A percentile compares a stretch with the other conserved stretches of the same genome.
These are phyloP conservation scores for Pandion haliaetus DNA, from an alignment of 2,113 vertebrate species.

Conservation along the genomic window DNA sequence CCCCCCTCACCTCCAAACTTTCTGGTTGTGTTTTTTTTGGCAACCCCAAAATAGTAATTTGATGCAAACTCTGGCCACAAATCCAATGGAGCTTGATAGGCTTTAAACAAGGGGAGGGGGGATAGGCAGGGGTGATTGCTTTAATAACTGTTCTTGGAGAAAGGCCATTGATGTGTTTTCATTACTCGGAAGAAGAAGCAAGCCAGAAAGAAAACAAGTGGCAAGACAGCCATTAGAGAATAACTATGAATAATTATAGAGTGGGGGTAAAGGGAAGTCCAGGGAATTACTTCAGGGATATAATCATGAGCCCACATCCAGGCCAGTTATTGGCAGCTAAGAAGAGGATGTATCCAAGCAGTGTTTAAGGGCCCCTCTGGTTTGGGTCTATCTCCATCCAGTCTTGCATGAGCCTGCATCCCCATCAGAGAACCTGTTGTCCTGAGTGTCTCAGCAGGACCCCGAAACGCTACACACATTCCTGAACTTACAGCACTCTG, in stretches of 20 bases:
- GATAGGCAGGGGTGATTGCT: conserved; percentile 20
- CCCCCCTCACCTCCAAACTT: not conserved
- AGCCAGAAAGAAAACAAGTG: conserved; percentile 68
- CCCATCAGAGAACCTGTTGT: not conserved
- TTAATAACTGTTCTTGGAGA: conserved; percentile 53
- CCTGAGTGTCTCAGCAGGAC: not conserved
- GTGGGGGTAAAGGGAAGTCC: conserved; percentile 1
- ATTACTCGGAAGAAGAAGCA: conserved; percentile 44
- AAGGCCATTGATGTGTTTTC: conserved; percentile 50
- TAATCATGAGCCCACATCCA: conserved; percentile 60
- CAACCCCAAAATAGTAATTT: conserved; percentile 53
- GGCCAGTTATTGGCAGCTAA: conserved; percentile 17
- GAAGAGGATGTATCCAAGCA: conserved; percentile 4
- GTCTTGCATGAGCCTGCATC: not conserved
- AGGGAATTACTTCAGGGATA: conserved; percentile 54
- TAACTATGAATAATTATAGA: conserved; percentile 58
- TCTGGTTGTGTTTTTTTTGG: conserved; percentile 51
- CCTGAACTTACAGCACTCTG: not conserved
- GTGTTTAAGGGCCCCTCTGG: not conserved
- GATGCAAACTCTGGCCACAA: conserved; percentile 46
- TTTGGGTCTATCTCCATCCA: not conserved
- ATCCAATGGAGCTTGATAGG: conserved; percentile 55
- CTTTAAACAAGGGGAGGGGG: conserved; percentile 24
- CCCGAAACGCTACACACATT: accelerated
- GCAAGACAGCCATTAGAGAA: conserved; percentile 57